phyloP scores from a whole-genome alignment of 2,113 vertebrate species.

The Otolemur garnettii region DNA sequence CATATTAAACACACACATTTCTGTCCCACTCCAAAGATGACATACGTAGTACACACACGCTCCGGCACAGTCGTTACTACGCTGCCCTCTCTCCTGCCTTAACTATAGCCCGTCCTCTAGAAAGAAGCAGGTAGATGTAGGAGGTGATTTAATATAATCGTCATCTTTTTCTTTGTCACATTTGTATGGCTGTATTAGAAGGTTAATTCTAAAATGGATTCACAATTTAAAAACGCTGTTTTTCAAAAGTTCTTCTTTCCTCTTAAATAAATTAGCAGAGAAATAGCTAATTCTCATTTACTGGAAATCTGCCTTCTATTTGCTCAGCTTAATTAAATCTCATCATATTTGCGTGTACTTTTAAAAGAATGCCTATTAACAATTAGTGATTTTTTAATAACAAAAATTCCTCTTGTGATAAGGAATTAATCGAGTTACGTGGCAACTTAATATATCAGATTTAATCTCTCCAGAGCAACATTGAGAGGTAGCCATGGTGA shows the following conservation, averaged over 20 bases:
- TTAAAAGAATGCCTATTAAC: slow-evolving; percentile 80
- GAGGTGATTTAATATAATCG: not conserved
- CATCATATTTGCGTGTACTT: slow-evolving; percentile 78
- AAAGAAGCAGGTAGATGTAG: not conserved
- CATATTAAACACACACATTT: not conserved
- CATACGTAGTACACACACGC: not conserved
- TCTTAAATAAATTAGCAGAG: not conserved
- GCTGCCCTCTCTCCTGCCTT: not conserved
- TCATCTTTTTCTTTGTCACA: not conserved
- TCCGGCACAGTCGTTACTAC: not conserved
- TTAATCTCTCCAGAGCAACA: slow-evolving; percentile 75
- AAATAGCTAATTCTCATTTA: slow-evolving; percentile 67
- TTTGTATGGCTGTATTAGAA: slow-evolving; percentile 52
- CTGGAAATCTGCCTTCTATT: slow-evolving; percentile 80
- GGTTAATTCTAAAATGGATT: slow-evolving; percentile 9
- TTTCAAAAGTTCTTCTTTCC: slow-evolving; percentile 47
- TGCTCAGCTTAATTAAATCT: slow-evolving; percentile 85
- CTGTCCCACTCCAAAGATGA: too few relatives aligned
- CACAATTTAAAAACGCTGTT: slow-evolving; percentile 29
- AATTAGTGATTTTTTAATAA: slow-evolving; percentile 84
- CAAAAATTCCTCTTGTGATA: slow-evolving; percentile 81
- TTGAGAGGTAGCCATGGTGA: slow-evolving; percentile 75
- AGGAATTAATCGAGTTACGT: slow-evolving; percentile 71
- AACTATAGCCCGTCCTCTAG: not conserved
- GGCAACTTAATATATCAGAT: slow-evolving; percentile 75